Evolutionary conservation across 2,888 invertebrate species (phyloP).

Genomic region (Seira sanloemensis): DNA sequence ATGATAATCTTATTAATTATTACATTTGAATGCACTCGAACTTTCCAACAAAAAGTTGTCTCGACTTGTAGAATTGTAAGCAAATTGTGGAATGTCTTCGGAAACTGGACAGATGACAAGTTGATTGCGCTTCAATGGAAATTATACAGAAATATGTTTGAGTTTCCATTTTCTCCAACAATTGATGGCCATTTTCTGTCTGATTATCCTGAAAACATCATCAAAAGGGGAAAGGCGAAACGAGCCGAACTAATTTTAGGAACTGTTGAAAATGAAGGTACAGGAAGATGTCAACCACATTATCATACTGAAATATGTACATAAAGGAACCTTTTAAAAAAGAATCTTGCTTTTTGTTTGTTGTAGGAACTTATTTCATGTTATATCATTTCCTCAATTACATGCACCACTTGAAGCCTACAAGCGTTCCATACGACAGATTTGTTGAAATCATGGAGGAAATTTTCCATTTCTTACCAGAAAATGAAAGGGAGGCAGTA

Average conservation of each 20-base stretch:
- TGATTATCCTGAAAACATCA: constrained; percentile 48
- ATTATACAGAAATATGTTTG: constrained; percentile 34
- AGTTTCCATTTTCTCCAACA: constrained; percentile 54
- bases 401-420: constrained; percentile 76
- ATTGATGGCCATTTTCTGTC: constrained; percentile 58
- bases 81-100: constrained; percentile 58
- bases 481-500: constrained; percentile 54
- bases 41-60: no score
- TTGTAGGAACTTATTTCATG: constrained; percentile 63
- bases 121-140: constrained; percentile 48
- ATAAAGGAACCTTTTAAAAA: background rate
- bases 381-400: constrained; percentile 58
- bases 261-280: constrained; percentile 64
- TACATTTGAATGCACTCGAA: no score
- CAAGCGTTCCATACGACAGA: constrained; percentile 77
- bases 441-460: constrained; percentile 75
- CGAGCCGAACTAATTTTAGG: constrained; percentile 65
- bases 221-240: constrained; percentile 54
- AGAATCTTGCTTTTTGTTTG: background rate
- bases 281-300: background rate
- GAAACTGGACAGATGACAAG: constrained; percentile 29
- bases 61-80: background rate
- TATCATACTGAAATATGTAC: background rate
- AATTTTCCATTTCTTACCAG: constrained; percentile 38
- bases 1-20: no score